These are phyloP conservation scores for Anodontia alba DNA, from an alignment of 2,888 invertebrate genomes.

Conservation along the genomic window DNA sequence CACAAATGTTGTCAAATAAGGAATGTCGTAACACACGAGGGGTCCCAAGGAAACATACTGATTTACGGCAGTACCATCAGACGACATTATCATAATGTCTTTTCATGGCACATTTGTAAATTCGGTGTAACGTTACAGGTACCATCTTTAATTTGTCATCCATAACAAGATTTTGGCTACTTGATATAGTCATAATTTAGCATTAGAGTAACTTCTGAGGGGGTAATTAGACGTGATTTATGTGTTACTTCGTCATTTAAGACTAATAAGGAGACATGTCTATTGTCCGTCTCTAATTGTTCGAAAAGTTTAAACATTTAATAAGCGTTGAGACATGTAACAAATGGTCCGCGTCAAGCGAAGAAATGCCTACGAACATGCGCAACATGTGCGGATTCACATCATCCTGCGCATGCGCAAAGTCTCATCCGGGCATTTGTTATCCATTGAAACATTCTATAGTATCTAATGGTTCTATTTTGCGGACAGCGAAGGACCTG, in stretches of 20 bases:
- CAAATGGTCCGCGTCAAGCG: too few relatives aligned
- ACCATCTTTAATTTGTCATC: conserved; percentile 42
- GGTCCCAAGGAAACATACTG: conserved; percentile 24
- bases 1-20: neutral
- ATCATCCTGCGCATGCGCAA: too few relatives aligned
- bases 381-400: too few relatives aligned
- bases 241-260: conserved; percentile 33
- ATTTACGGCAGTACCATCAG: conserved; percentile 31
- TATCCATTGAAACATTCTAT: too few relatives aligned
- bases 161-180: conserved; percentile 33
- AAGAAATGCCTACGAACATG: too few relatives aligned
- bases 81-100: conserved; percentile 7
- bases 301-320: conserved; percentile 33
- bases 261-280: conserved; percentile 38
- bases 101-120: conserved; percentile 20
- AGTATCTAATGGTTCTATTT: too few relatives aligned
- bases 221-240: conserved; percentile 48
- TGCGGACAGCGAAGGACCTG: too few relatives aligned
- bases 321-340: conserved; percentile 22
- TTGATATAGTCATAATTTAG: conserved; percentile 32
- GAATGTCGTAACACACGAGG: conserved; percentile 16
- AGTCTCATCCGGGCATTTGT: too few relatives aligned
- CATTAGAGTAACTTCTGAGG: conserved; percentile 35
- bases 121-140: conserved; percentile 24
- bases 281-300: conserved; percentile 44